phyloP scores from a whole-genome alignment of 2,888 invertebrate species.

The Himalopsyche kuldschensis region DNA sequence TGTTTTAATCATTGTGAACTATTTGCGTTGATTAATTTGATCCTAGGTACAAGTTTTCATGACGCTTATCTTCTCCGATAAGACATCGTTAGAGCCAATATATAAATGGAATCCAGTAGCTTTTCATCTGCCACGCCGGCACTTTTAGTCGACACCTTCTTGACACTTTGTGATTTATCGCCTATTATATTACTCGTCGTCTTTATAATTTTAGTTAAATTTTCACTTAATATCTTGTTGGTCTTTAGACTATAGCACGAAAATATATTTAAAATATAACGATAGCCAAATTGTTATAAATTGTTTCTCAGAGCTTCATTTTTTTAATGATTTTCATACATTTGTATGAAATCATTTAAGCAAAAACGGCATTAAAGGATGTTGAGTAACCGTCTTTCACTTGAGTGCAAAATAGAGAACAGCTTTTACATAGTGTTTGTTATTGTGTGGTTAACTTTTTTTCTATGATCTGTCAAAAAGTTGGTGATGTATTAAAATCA shows the following conservation, averaged over 20 bases:
- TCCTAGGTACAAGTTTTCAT: background rate
- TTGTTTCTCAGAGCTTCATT: too few species aligned
- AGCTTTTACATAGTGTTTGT: too few species aligned
- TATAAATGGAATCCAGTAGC: background rate
- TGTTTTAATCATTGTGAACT: background rate
- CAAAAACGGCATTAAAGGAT: too few species aligned
- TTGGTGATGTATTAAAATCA: too few species aligned
- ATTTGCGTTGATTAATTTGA: background rate
- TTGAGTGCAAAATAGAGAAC: too few species aligned
- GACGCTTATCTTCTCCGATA: background rate
- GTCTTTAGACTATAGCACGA: background rate
- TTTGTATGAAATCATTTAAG: too few species aligned
- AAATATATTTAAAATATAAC: background rate
- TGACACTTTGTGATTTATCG: background rate
- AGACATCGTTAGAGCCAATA: background rate
- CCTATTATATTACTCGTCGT: background rate
- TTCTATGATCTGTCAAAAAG: too few species aligned
- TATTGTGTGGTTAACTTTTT: too few species aligned
- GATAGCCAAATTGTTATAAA: too few species aligned
- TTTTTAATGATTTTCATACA: too few species aligned
- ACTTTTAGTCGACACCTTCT: background rate
- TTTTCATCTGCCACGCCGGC: background rate
- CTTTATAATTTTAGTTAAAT: background rate
- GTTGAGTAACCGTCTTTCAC: too few species aligned
- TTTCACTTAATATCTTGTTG: background rate